These are phyloP conservation scores for Ptychochromis oligacanthus DNA, from an alignment of 2,113 vertebrate genomes.

Conservation along the genomic window DNA sequence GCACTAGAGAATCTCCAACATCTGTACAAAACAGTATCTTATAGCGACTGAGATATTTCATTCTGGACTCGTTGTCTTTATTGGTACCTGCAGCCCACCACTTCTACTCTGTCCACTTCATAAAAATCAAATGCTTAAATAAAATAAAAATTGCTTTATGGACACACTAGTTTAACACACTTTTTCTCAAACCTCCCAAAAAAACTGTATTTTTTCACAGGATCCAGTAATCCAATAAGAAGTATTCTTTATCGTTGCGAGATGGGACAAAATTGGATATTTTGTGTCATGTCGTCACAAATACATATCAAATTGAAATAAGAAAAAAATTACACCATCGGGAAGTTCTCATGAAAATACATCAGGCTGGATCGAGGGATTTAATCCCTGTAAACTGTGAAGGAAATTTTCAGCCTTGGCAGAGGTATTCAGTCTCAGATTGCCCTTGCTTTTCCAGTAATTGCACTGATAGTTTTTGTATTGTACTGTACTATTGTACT, in stretches of 20 bases:
- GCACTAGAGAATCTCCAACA: not conserved
- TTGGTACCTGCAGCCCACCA: not conserved
- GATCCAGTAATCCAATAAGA: not conserved
- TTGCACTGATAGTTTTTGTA: too few species aligned
- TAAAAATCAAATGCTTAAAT: not conserved
- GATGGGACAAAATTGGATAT: not conserved
- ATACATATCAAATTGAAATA: not conserved
- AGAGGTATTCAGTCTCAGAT: not conserved
- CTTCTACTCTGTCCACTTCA: not conserved
- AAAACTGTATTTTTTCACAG: too few species aligned
- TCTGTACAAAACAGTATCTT: not conserved
- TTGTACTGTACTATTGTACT: not conserved
- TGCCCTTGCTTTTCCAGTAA: not conserved
- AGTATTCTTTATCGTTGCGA: not conserved
- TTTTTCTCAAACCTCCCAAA: not conserved
- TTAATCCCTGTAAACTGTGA: not conserved
- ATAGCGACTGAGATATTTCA: not conserved
- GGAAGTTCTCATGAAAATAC: not conserved
- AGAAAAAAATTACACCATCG: too few species aligned
- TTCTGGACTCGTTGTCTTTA: not conserved
- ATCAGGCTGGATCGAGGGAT: not conserved
- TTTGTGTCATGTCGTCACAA: not conserved
- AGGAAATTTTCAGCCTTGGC: not conserved
- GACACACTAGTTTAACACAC: not conserved
- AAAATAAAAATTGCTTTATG: not conserved